Evolutionary conservation across 2,797 vertebrate species (phyloP), one percentile per base, ranked within the genome.

Genomic region (Xiphorhynchus erythropygius): DNA sequence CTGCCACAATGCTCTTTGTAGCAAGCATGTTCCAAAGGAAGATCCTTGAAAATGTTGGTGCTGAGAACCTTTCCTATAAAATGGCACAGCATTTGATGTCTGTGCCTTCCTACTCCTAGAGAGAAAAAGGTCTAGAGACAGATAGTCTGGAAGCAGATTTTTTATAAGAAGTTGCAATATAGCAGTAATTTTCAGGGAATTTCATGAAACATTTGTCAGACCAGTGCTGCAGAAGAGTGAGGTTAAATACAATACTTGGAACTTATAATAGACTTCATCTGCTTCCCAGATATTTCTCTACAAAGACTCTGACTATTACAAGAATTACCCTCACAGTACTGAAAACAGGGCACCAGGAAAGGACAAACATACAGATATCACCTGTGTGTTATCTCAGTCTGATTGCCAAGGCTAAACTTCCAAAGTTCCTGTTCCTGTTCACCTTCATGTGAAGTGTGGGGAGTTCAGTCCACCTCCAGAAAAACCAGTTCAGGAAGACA

Each of bases 401-500:
- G 35, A 12, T 2, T 78, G 65, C 56, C 59, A 90, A 15, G 90
- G 53, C 32, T 39, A 41, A 77, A 16, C 23, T 76, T 64, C 55
- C n/a, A 62, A 42, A 89, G 49, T 25, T 89, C 50, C 63, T 49
- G 49, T 25, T 89, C 47, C 63, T 49, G 37, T 21, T 63, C 1
- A 5, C 19, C 55, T 49, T 92, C 47, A 41, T 2, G 13, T 3
- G 3, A 62, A 73, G 39, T 2, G 1, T 35, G 25, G 8, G 18
- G 63, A 80, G 15, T 15, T 74, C 68, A 55, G 39, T 28, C 19
- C 27, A 14, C 11, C 8, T 7, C 77, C 44, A 76, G 86, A 76
- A 86, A 87, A 87, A 83, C 2, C 55, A 59, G 76, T 73, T 92
- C 23, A 63, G 77, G 59, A 74, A 84, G 56, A 81, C 53, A 80